Evolutionary conservation across 1,140 invertebrate genomes (phyloP).

Genomic region (Aphidius gifuensis): DNA sequence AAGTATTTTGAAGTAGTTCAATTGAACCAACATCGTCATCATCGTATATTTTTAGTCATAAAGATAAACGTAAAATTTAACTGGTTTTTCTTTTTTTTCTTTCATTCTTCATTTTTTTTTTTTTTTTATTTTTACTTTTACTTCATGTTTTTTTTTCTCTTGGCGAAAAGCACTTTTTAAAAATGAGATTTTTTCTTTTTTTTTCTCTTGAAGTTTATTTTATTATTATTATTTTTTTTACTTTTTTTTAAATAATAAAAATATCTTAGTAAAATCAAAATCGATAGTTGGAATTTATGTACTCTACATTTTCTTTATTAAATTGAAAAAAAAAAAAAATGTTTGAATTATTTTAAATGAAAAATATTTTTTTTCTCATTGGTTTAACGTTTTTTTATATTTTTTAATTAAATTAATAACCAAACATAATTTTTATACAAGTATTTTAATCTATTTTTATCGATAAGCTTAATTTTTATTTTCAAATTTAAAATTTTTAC

Average conservation of each 20-base stretch:
- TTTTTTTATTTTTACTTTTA: conserved; percentile 7
- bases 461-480: too few relatives aligned
- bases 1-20: conserved; percentile 21
- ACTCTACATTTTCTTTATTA: background rate
- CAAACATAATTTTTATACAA: too few relatives aligned
- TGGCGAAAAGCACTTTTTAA: conserved; percentile 33
- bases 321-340: too few relatives aligned
- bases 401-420: too few relatives aligned
- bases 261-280: background rate
- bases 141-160: conserved; percentile 25
- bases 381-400: too few relatives aligned
- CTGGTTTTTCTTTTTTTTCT: conserved; percentile 21
- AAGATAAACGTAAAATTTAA: conserved; percentile 51
- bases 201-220: background rate
- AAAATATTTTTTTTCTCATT: too few relatives aligned
- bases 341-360: too few relatives aligned
- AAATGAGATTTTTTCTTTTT: conserved; percentile 34
- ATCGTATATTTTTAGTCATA: conserved; percentile 19
- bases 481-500: too few relatives aligned
- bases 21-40: background rate
- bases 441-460: too few relatives aligned
- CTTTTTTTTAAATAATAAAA: conserved; percentile 3
- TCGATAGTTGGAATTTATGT: background rate
- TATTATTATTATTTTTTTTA: conserved; percentile 7
- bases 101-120: conserved; percentile 1